These are phyloP conservation scores for Myopa tessellatipennis DNA, from an alignment of 2,888 invertebrate genomes.

Conservation along the genomic window DNA sequence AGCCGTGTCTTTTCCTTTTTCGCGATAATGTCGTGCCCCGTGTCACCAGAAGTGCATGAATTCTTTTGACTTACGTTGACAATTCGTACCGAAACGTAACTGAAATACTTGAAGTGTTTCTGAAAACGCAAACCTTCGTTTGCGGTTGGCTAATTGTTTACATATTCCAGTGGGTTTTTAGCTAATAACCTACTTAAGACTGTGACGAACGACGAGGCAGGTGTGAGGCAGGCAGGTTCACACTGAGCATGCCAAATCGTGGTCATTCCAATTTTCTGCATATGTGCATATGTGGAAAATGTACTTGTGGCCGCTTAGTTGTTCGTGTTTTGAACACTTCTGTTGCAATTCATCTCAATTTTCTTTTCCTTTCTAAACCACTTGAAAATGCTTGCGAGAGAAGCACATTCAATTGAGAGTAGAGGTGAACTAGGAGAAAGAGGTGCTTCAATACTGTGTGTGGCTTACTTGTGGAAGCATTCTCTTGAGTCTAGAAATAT, in stretches of 20 bases:
- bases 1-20: not conserved
- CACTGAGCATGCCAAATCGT: not conserved
- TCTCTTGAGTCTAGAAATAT: too few relatives aligned
- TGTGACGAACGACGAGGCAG: not conserved
- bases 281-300: not conserved
- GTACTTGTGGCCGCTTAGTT: not conserved
- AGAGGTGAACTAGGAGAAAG: too few relatives aligned
- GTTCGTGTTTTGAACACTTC: not conserved
- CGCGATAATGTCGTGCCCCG: not conserved
- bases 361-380: not conserved
- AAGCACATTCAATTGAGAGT: too few relatives aligned
- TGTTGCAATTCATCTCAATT: not conserved
- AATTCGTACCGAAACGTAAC: conserved; percentile 44
- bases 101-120: conserved; percentile 43
- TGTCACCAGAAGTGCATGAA: not conserved
- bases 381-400: too few relatives aligned
- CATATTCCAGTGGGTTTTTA: conserved; percentile 33
- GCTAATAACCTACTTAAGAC: conserved; percentile 29
- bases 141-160: conserved; percentile 41
- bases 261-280: not conserved
- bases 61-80: conserved; percentile 28
- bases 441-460: too few relatives aligned
- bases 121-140: conserved; percentile 37
- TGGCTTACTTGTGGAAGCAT: too few relatives aligned
- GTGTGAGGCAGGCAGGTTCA: not conserved